Conservation (phyloP, 2,888 invertebrate genomes). For the Torymus texanus region DNA sequence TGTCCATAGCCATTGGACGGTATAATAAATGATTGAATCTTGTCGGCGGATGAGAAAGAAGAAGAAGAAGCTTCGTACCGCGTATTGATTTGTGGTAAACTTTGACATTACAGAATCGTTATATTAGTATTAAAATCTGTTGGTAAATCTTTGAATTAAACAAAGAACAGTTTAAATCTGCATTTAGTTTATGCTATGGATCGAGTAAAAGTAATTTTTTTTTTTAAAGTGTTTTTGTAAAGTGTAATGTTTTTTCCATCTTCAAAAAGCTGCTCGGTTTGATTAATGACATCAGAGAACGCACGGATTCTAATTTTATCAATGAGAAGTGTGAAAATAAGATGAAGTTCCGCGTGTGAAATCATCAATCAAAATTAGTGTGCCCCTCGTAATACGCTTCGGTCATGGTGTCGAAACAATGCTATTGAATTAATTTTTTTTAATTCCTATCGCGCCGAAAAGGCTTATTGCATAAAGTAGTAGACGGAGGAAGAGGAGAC, state of each 20-base stretch:
- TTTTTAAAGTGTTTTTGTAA: no score
- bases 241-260: neutral
- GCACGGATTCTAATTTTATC: conserved; percentile 20
- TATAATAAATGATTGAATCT: neutral
- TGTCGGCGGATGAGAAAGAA: neutral
- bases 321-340: conserved; percentile 39
- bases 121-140: no score
- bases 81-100: no score
- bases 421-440: no score
- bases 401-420: no score
- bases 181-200: no score
- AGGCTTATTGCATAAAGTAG: neutral
- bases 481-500: neutral
- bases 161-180: no score
- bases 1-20: neutral
- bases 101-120: no score
- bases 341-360: conserved; percentile 7
- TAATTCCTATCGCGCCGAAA: no score
- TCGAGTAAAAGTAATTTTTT: no score
- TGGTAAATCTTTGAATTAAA: no score
- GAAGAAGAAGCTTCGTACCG: neutral
- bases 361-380: conserved; percentile 43
- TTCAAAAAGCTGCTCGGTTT: neutral
- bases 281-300: conserved; percentile 21
- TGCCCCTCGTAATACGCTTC: no score